Conservation (phyloP, 2,113 vertebrate genomes). For the Nanorana parkeri region DNA sequence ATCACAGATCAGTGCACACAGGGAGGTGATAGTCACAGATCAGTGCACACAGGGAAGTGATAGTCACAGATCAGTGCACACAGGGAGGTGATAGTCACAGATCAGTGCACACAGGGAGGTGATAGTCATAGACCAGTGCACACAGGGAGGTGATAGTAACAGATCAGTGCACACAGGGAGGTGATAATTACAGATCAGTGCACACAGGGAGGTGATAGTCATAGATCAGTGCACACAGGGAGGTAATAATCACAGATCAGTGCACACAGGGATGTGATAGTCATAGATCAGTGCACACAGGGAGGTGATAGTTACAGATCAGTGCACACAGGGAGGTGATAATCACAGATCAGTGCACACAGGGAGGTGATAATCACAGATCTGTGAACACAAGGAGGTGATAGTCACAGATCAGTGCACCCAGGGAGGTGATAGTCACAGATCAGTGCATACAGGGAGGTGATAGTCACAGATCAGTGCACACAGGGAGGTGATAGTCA, state of each 20-base stretch:
- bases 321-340: background rate
- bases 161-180: background rate
- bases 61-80: slow-evolving; percentile 1
- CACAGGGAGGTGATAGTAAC: background rate
- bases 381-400: background rate
- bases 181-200: background rate
- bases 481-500: slow-evolving; percentile 4
- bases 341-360: slow-evolving; percentile 18
- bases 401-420: background rate
- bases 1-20: slow-evolving; percentile 23
- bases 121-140: background rate
- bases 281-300: background rate
- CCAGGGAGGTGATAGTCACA: background rate
- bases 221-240: background rate
- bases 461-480: background rate
- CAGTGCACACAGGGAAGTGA: slow-evolving; percentile 26
- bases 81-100: background rate
- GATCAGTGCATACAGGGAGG: slow-evolving; percentile 8
- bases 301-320: background rate
- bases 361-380: background rate
- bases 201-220: background rate
- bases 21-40: slow-evolving; percentile 22
- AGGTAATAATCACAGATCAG: slow-evolving; percentile 12
- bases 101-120: background rate
- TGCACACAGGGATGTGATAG: background rate